A percentile compares a stretch with the other conserved stretches of the same genome.
These are phyloP conservation scores for Myripristis murdjan DNA, from an alignment of 2,797 vertebrate genomes.

Conservation along the genomic window DNA sequence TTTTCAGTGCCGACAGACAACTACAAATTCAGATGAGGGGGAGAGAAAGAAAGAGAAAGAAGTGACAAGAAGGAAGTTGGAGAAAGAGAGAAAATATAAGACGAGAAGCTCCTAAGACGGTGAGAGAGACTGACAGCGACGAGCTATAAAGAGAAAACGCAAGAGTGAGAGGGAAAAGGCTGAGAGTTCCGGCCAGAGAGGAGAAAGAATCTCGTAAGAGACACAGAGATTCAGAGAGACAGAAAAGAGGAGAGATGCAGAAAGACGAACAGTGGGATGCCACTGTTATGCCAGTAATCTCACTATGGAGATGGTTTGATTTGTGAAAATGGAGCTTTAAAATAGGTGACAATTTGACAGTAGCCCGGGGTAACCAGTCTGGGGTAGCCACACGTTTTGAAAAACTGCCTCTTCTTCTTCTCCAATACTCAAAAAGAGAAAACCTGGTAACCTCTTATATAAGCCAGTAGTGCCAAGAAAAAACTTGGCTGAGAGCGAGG, in stretches of 20 bases:
- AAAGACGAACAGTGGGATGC: conserved; percentile 39
- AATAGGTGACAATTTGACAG: conserved; percentile 68
- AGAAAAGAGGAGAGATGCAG: conserved; percentile 11
- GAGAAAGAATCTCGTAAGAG: conserved; percentile 10
- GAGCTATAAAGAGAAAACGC: neutral
- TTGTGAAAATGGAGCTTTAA: conserved; percentile 57
- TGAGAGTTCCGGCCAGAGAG: conserved; percentile 3
- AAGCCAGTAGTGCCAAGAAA: conserved; percentile 28
- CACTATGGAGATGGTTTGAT: conserved; percentile 51
- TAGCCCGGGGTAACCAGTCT: conserved; percentile 56
- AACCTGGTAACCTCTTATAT: conserved; percentile 51
- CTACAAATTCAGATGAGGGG: too few species aligned
- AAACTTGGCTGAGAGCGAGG: conserved; percentile 17
- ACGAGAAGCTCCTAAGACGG: neutral
- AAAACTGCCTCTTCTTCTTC: conserved; percentile 16
- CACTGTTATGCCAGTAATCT: conserved; percentile 42
- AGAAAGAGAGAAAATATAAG: too few species aligned
- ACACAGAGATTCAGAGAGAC: conserved; percentile 26
- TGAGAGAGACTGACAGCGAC: too few species aligned
- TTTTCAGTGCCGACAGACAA: too few species aligned
- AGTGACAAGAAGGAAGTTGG: too few species aligned
- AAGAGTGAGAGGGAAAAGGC: neutral
- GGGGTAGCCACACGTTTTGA: conserved; percentile 27
- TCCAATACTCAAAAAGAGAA: conserved; percentile 30
- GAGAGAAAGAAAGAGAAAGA: too few species aligned